These are phyloP conservation scores for Montipora capricornis DNA, from an alignment of 64 coral and sea anemone species.

Conservation along the genomic window DNA sequence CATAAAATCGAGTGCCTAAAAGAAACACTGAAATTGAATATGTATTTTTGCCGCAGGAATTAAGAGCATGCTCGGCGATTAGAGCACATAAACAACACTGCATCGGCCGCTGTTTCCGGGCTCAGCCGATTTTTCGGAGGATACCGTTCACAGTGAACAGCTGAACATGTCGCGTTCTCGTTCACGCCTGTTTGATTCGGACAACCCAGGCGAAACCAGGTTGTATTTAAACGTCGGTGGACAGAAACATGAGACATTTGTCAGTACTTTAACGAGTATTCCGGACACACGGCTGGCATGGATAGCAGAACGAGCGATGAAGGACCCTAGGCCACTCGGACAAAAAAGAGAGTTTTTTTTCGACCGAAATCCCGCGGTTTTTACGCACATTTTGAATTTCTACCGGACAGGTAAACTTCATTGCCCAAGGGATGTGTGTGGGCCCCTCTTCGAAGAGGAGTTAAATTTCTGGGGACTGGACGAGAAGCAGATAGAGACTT, in stretches of 20 bases:
- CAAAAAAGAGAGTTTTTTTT: slow-evolving; percentile 95
- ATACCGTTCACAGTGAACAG: neutral
- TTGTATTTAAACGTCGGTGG: slow-evolving; percentile 90
- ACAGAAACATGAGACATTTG: slow-evolving; percentile 96
- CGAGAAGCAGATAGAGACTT: slow-evolving; percentile 93
- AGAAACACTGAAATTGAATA: neutral
- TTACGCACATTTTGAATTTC: slow-evolving; percentile 93
- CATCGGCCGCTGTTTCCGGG: neutral
- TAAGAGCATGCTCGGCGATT: neutral
- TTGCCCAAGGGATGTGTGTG: slow-evolving; percentile 92
- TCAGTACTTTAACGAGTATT: slow-evolving; percentile 83
- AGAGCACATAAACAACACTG: neutral
- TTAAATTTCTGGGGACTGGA: slow-evolving; percentile 92
- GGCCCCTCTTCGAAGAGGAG: slow-evolving; percentile 92
- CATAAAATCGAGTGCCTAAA: neutral
- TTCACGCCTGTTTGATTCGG: slow-evolving; percentile 86
- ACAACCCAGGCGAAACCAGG: slow-evolving; percentile 90
- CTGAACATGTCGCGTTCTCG: slow-evolving; percentile 84
- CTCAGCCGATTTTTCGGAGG: neutral
- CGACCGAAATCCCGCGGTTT: slow-evolving; percentile 87
- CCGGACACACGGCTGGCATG: slow-evolving; percentile 88
- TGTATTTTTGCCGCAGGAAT: slow-evolving; percentile 8
- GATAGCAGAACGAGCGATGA: slow-evolving; percentile 85
- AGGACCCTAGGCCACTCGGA: slow-evolving; percentile 77
- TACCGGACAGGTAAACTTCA: slow-evolving; percentile 94